Percentiles rank a stretch among this genome's conserved stretches.
phyloP scores from a whole-genome alignment of 2,113 vertebrate genomes.

The Leucoraja erinaceus region DNA sequence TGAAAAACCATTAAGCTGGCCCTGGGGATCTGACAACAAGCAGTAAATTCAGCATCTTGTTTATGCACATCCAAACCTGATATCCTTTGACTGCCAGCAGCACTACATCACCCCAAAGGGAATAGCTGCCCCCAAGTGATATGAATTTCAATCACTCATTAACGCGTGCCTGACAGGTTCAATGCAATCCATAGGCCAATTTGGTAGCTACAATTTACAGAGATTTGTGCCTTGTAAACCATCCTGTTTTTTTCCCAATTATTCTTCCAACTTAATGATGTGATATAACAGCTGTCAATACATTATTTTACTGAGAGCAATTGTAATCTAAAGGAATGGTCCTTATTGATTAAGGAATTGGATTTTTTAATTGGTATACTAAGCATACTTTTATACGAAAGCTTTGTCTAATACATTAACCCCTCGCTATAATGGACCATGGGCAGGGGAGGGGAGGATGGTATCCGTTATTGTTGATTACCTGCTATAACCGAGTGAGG shows the following conservation, averaged over 20 bases:
- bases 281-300: neutral
- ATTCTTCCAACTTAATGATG: neutral
- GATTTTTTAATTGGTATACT: neutral
- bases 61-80: neutral
- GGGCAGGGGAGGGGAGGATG: too few species aligned
- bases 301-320: neutral
- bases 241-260: neutral
- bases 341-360: neutral
- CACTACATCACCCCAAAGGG: conserved; percentile 6
- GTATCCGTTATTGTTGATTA: too few species aligned
- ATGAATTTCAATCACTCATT: neutral
- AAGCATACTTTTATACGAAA: too few species aligned
- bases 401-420: too few species aligned
- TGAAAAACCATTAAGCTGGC: neutral
- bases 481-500: too few species aligned
- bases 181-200: neutral
- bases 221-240: neutral
- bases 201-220: neutral
- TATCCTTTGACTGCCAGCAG: neutral
- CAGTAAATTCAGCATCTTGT: neutral
- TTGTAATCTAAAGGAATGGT: neutral
- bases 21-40: neutral
- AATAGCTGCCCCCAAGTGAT: neutral
- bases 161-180: conserved; percentile 9
- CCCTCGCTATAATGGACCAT: too few species aligned